Evolutionary conservation across 2,888 invertebrate genomes (phyloP), one percentile per base, ranked within the genome.

Genomic region (Furcula furcula): DNA sequence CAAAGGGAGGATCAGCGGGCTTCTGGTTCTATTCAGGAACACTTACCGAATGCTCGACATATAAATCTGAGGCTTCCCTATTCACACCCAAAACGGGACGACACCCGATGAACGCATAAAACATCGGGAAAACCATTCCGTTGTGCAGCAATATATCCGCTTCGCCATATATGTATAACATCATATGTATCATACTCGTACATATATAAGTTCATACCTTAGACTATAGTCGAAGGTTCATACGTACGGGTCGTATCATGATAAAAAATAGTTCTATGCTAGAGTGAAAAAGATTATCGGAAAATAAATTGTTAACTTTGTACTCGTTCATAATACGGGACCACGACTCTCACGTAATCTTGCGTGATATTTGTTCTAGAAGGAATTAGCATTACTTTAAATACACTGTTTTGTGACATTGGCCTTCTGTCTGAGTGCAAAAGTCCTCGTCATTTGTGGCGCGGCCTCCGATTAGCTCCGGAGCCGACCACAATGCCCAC

Each of bases 1-100:
- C 31, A 18, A 30, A 22, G 29, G 18, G 21, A 25, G 34, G 43
- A 52, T 44, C 44, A 54, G 31, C 34, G 7, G 13, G 11, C 2
- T 14, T 29, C 31, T 10, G 18, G 15, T 30, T 30, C 16, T 31
- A 38, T 31, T 30, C 14, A 34, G 16, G 26, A 26, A 26, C 26
- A 26, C 14, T 26, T 14, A 14, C 26, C 26, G 14, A 26, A 15
- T n/a, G 14, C 14, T 14, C 26, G 26, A 26, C 26, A 14, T 23
- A 23, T 23, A 14, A 26, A 26, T 26, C 9, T 9, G 27, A 16
- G 11, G 32, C 11, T 28, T 31, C 25, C 22, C 16, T 23, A n/a
- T 18, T 10, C 9, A 2, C 16, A 14, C 31, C 7, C 14, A 7
- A 20, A 11, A 20, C 21, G 12, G 7, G 6, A 13, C 9, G 9